Evolutionary conservation across 2,888 invertebrate species (phyloP), one percentile per base, ranked within the genome.

Genomic region (Hypercompe scribonia): DNA sequence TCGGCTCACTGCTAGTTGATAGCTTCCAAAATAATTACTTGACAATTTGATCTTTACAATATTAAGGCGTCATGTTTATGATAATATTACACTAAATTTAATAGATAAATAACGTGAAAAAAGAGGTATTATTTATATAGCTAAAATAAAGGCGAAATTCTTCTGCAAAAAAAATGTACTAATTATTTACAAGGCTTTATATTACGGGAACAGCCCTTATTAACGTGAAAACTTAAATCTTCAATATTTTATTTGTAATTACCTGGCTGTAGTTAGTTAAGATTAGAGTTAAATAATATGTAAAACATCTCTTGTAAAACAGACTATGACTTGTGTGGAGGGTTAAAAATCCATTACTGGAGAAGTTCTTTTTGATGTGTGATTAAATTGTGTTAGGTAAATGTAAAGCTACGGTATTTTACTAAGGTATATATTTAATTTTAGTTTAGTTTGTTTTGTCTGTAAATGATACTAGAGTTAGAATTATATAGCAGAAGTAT

Each of bases 11-110:
- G 83, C 79, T 78, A 80, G 76, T 76, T 77, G 81, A 81, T 84
- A 80, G 77, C 78, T 82, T 79, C 75, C 77, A 82, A 84, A 84
- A 86, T 86, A 88, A 86, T 85, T 82, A 86, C 82, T 81, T 73
- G 73, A 76, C 69, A 79, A 79, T 80, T 58, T 61, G 36, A 15
- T 61, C 34, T 24, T 15, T 34, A 24, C 24, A 64, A 36, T 15
- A 24, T 68, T 68, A 34, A 54, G n/a, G 24, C 24, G 33, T 68
- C 18, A 18, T 24, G n/a, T 54, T 54, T 54, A n/a, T 54, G 50
- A n/a, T 54, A 54, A 46, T 46, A 21, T 21, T 21, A 54, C 24
- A 54, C 10, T 54, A 54, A 10, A 24, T 3, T 58, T 28, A 58
- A 13, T n/a, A 28, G n/a, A 28, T 28, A 58, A 28, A 24, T 8